These are phyloP conservation scores for Tethea ocularis DNA, from an alignment of 2,888 invertebrate species.

Conservation along the genomic window DNA sequence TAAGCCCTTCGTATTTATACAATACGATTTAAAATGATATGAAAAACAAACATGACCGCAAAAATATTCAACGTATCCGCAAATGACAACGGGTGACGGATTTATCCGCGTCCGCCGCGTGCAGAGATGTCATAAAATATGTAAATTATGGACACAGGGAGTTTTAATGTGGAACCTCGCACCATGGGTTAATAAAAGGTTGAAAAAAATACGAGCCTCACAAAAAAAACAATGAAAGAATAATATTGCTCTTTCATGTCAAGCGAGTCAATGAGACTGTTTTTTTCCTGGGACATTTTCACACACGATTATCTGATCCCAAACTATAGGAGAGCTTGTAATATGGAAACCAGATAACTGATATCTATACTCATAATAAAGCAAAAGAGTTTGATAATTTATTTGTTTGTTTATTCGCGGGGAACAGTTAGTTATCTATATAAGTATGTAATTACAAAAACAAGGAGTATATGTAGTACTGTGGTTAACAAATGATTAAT, in stretches of 20 bases:
- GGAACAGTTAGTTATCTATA: too few species aligned
- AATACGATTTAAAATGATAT: constrained; percentile 2
- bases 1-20: neutral
- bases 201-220: neutral
- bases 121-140: neutral
- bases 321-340: too few species aligned
- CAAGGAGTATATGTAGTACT: too few species aligned
- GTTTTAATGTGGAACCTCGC: constrained; percentile 7
- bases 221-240: neutral
- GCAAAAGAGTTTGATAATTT: too few species aligned
- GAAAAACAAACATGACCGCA: constrained; percentile 7
- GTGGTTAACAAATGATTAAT: too few species aligned
- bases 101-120: constrained; percentile 5
- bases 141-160: constrained; percentile 1
- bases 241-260: neutral
- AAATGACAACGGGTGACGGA: constrained; percentile 10
- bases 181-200: neutral
- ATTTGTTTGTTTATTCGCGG: too few species aligned
- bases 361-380: too few species aligned
- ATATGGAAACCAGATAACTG: too few species aligned
- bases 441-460: too few species aligned
- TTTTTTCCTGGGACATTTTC: too few species aligned
- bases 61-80: constrained; percentile 4
- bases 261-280: too few species aligned
- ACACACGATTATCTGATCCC: too few species aligned